A percentile compares a stretch with the other conserved stretches of the same genome.
phyloP scores from a whole-genome alignment of 2,888 invertebrate genomes.

The Sceliomorpha sp. region DNA sequence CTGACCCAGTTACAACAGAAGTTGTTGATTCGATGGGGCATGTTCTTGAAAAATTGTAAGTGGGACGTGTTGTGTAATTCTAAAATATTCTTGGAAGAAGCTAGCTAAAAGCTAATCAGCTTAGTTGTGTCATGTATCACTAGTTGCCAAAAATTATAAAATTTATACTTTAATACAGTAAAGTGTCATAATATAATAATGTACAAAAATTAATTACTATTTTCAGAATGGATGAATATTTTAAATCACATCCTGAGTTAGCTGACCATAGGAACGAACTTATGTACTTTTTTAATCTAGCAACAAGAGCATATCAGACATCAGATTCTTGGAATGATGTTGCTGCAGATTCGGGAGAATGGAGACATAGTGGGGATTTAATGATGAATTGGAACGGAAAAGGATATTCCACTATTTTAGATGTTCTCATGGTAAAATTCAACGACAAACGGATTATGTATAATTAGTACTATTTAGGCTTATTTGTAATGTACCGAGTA shows the following conservation, averaged over 20 bases:
- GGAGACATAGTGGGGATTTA: conserved; percentile 48
- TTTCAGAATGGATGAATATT: conserved; percentile 45
- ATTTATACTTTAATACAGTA: conserved; percentile 1
- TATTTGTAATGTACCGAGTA: neutral
- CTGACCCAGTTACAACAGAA: no score
- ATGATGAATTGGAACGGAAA: conserved; percentile 67
- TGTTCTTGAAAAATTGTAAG: no score
- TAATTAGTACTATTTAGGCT: no score
- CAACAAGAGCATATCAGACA: conserved; percentile 14
- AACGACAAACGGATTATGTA: no score
- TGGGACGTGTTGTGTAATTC: no score
- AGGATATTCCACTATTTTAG: conserved; percentile 67
- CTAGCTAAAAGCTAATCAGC: no score
- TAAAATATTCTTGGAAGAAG: no score
- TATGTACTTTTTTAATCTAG: conserved; percentile 30
- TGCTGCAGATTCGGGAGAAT: conserved; percentile 7
- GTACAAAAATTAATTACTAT: neutral
- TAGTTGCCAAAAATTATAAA: neutral
- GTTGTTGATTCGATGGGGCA: no score
- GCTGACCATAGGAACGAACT: conserved; percentile 38
- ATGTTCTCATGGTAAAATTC: conserved; percentile 67
- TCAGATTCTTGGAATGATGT: conserved; percentile 38
- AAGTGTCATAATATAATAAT: no score
- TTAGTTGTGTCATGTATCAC: no score
- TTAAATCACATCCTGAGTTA: conserved; percentile 42